Percentiles rank a stretch among this genome's conserved stretches.
These are phyloP conservation scores for Macrotrachela quadricornifera DNA, from an alignment of 1,140 invertebrate species.

Conservation along the genomic window DNA sequence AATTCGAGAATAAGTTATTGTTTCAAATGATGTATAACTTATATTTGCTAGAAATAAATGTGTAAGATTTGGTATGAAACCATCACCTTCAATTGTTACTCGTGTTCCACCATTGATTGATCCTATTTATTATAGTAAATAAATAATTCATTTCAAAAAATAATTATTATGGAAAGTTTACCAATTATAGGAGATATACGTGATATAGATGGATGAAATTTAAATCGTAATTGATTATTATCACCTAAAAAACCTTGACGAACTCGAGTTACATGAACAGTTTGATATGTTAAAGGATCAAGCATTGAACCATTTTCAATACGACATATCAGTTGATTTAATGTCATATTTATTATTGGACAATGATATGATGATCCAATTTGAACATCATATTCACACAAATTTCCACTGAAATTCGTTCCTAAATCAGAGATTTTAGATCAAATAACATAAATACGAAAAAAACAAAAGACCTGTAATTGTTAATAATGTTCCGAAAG, in stretches of 20 bases:
- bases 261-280: too few species aligned
- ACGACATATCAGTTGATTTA: constrained; percentile 7
- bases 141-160: too few species aligned
- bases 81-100: constrained; percentile 15
- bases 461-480: too few species aligned
- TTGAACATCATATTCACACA: constrained; percentile 11
- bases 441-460: too few species aligned
- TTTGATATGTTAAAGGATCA: too few species aligned
- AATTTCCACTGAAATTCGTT: constrained; percentile 10
- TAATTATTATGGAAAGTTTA: too few species aligned
- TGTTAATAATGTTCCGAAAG: too few species aligned
- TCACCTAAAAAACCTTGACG: too few species aligned
- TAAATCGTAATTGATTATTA: too few species aligned
- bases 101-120: constrained; percentile 10
- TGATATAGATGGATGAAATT: too few species aligned
- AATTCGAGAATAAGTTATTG: neutral
- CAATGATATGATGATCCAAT: constrained; percentile 12
- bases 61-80: constrained; percentile 12
- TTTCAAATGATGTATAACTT: constrained; percentile 1
- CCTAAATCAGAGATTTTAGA: constrained; percentile 12
- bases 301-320: neutral
- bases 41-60: constrained; percentile 11
- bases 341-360: constrained; percentile 7
- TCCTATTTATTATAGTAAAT: too few species aligned
- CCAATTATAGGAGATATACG: too few species aligned